phyloP scores from a whole-genome alignment of 2,797 vertebrate species.

The Manis pentadactyla region DNA sequence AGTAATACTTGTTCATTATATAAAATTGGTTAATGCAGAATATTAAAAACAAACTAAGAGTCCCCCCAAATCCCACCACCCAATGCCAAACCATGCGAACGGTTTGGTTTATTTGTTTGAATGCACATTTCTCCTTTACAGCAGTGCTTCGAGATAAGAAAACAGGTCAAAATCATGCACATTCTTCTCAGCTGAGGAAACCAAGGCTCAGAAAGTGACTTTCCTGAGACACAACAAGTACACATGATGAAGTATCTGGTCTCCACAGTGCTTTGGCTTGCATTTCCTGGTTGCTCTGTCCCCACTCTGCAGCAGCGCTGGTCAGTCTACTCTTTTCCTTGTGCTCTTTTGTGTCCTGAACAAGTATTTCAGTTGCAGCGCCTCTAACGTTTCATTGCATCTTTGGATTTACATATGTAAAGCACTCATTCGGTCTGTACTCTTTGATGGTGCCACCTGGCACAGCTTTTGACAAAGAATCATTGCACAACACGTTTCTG shows the following conservation, averaged over 20 bases:
- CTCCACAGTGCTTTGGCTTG: not conserved
- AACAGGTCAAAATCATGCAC: not conserved
- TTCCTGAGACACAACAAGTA: not conserved
- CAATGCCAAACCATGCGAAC: not conserved
- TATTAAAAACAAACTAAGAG: slow-evolving; percentile 25
- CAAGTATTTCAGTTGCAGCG: not conserved
- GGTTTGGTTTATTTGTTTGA: not conserved
- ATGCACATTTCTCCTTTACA: not conserved
- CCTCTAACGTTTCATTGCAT: not conserved
- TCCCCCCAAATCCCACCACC: not conserved
- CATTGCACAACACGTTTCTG: not conserved
- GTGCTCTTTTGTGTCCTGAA: not conserved
- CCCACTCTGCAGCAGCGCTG: not conserved
- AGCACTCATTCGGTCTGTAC: not conserved
- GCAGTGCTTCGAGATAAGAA: not conserved
- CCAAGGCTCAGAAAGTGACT: not conserved
- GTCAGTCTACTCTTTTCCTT: not conserved
- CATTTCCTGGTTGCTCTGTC: not conserved
- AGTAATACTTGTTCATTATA: slow-evolving; percentile 14
- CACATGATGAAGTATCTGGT: not conserved
- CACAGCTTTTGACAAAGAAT: not conserved
- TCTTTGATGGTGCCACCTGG: not conserved
- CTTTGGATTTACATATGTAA: not conserved
- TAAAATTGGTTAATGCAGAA: slow-evolving; percentile 9
- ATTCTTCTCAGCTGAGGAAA: slow-evolving; percentile 23